Evolutionary conservation across 2,888 invertebrate genomes (phyloP), one percentile per base, ranked within the genome.

Genomic region (Drosophila quasianomalipes): DNA sequence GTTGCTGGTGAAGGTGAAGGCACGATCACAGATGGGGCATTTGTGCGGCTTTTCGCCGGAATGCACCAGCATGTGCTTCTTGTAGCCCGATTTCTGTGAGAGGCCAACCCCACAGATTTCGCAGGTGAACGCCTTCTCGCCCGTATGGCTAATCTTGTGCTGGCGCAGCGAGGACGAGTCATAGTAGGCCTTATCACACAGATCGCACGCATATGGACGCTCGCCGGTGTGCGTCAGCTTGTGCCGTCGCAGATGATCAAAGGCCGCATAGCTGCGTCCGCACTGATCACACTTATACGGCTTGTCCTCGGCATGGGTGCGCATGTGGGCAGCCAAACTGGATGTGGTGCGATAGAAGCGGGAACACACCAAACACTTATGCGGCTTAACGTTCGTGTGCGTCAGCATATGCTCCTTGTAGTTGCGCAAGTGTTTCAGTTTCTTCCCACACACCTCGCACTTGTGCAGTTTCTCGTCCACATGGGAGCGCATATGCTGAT

Each of bases 41-140:
- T 85, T 85, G 70, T 92, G 91, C 2, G 93, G 93, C 57, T 93
- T 93, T 74, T 92, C 92, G 3, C 93, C 93, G 1, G 93, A 93
- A 70, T 93, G 93, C 1, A 92, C 92, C n/a, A 93, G 79, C 93
- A 93, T 91, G 54, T 93, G 93, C 73, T 93, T 93, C 79, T 93
- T 93, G 68, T 92, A 93, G 57, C 93, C 93, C 1, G 93, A 93
- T 41, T 93, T 93, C 70, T 93, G 93, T 0, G 93, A 93, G 66
- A 93, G 83, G 0, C 93, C 93, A 52, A 93, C 93, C 12, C 93
- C 93, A 70, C 93, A 93, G 31, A 93, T 92, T 33, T 92, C 92
- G 26, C 93, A 93, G 12, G 91, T 85, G 70, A 92, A 93, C 0
- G 93, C 93, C 74, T 93, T 93, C 37, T 92, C 91, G 4, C 93